phyloP scores from a whole-genome alignment of 2,888 invertebrate species.

The Heteromurus nitidus region DNA sequence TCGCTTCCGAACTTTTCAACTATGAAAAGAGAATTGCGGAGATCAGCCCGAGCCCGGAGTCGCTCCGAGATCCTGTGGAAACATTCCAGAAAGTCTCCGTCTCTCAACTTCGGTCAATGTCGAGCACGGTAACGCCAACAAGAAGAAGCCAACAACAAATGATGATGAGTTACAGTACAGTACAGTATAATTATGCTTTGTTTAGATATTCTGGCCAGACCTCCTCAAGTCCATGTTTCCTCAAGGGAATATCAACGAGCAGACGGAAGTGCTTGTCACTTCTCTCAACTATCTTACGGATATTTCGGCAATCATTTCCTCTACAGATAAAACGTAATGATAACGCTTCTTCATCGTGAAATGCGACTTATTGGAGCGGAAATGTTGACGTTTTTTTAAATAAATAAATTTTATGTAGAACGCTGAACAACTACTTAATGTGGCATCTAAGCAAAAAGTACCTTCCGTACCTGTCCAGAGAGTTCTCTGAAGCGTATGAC shows the following conservation, averaged over 20 bases:
- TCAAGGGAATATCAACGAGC: conserved; percentile 77
- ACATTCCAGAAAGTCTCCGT: conserved; percentile 76
- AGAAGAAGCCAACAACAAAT: neutral
- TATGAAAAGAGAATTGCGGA: conserved; percentile 79
- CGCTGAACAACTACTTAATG: conserved; percentile 80
- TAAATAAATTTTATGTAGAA: too few species aligned
- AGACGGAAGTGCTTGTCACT: conserved; percentile 78
- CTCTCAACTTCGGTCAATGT: conserved; percentile 76
- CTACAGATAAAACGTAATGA: conserved; percentile 76
- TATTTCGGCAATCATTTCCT: conserved; percentile 78
- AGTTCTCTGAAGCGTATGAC: conserved; percentile 74
- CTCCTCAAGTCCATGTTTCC: conserved; percentile 77
- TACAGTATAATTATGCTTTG: too few species aligned
- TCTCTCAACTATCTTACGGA: conserved; percentile 78
- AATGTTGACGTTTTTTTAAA: neutral
- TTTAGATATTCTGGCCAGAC: conserved; percentile 75
- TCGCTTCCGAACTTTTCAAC: conserved; percentile 78
- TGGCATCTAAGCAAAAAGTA: conserved; percentile 79
- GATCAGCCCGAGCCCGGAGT: conserved; percentile 75
- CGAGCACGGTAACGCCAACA: conserved; percentile 75
- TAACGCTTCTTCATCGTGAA: too few species aligned
- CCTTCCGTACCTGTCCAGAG: conserved; percentile 78
- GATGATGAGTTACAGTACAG: too few species aligned
- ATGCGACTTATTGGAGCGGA: too few species aligned
- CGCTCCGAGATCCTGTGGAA: conserved; percentile 75